Evolutionary conservation across 2,888 invertebrate species (phyloP), one percentile per base, ranked within the genome.

Genomic region (Mylabris sibirica): DNA sequence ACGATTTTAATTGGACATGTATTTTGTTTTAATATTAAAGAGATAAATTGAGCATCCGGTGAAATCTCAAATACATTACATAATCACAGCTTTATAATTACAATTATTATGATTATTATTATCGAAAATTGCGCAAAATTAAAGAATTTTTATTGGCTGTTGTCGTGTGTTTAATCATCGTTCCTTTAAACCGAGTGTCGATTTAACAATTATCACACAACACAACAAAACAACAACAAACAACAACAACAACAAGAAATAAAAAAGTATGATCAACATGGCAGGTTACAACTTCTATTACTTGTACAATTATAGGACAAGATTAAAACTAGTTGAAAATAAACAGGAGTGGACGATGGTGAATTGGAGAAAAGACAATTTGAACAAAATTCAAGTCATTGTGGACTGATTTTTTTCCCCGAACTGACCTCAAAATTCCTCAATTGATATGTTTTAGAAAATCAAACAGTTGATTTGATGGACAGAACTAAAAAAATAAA

Each of bases 1-100:
- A 38, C 8, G 14, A 60, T 60, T 38, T 38, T 65, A 65, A 65
- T 60, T 60, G 60, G 44, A 65, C 65, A 65, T 65, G 60, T 60
- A 65, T 30, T 38, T 26, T 49, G 49, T 34, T 44, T 24, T 38
- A 64, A 34, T 59, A 59, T 66, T 59, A 66, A 30, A 66, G 59
- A 63, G 66, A 66, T 63, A 62, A 57, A 59, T 60, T 30, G 59
- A 63, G 69, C 44, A 66, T 66, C 66, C 66, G 69, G 69, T 66
- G 66, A 66, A 69, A 66, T 66, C 66, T 67, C 30, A 30, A 30
- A 30, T 59, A 44, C 26, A 49, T 57, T 57, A 14, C 57, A 24
- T 57, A 57, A 57, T 57, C 24, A 5, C 12, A 24, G 6, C 22
- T 24, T 57, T 57, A 57, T 57, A 12, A 57, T 57, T 57, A 57